These are phyloP conservation scores for Himalopsyche japonica DNA, from an alignment of 2,888 invertebrate species.

Conservation along the genomic window DNA sequence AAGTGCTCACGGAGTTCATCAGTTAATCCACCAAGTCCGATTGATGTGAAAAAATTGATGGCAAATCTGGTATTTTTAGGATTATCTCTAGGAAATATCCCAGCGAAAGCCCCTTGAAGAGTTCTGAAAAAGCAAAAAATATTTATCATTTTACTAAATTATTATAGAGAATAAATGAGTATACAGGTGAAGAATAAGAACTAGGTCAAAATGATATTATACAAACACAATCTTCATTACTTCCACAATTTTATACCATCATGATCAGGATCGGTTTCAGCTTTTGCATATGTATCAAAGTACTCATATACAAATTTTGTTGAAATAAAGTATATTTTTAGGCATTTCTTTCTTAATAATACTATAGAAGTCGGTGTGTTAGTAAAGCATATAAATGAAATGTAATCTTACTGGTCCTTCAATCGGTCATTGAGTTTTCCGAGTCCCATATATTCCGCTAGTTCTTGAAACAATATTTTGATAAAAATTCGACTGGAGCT, in stretches of 20 bases:
- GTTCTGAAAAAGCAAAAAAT: constrained; percentile 64
- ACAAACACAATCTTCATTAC: too few species aligned
- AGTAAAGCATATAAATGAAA: not conserved
- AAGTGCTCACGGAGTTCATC: constrained; percentile 89
- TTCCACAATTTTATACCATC: too few species aligned
- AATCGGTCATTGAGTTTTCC: constrained; percentile 87
- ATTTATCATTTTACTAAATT: not conserved
- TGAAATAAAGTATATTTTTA: too few species aligned
- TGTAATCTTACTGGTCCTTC: constrained; percentile 78
- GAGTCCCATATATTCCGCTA: constrained; percentile 95
- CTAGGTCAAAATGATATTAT: not conserved
- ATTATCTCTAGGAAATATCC: constrained; percentile 93
- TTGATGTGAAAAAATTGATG: constrained; percentile 96
- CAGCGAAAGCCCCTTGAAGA: constrained; percentile 81
- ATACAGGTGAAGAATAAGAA: too few species aligned
- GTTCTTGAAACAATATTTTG: constrained; percentile 95
- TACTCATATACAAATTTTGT: too few species aligned
- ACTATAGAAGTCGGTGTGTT: too few species aligned
- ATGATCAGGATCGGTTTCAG: too few species aligned
- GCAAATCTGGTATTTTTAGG: constrained; percentile 96
- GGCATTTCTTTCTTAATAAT: too few species aligned
- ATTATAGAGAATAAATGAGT: not conserved
- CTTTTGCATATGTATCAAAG: too few species aligned
- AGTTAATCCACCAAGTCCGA: constrained; percentile 94
- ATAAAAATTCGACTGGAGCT: constrained; percentile 97